Percentiles rank a stretch among this genome's conserved stretches.
phyloP scores from a whole-genome alignment of 2,797 vertebrate species.

The Carcharodon carcharias region DNA sequence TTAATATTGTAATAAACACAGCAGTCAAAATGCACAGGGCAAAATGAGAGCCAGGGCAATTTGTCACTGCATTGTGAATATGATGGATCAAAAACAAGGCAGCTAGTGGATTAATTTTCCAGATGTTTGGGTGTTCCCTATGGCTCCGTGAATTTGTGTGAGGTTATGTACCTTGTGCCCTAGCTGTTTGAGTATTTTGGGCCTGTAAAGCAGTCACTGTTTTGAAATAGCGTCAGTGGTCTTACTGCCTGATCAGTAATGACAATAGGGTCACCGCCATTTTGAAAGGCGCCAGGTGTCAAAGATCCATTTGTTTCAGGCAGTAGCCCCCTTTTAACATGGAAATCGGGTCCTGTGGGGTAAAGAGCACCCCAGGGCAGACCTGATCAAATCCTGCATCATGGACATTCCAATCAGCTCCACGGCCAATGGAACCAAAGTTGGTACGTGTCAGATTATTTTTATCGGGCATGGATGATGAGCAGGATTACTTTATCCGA shows the following conservation, averaged over 20 bases:
- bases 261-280: neutral
- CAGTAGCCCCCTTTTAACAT: neutral
- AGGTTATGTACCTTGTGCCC: no score
- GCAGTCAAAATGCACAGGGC: no score
- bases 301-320: neutral
- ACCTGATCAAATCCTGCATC: neutral
- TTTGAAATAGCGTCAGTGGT: neutral
- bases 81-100: no score
- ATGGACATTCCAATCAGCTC: neutral
- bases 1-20: no score
- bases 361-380: neutral
- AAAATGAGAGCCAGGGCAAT: no score
- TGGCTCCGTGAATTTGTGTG: no score
- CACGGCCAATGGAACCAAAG: neutral
- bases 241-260: neutral
- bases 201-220: no score
- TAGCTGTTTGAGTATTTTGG: no score
- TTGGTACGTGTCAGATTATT: neutral
- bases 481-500: neutral
- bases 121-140: no score
- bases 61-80: no score
- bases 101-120: no score
- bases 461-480: neutral
- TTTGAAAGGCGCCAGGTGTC: neutral
- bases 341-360: neutral